phyloP scores from a whole-genome alignment of 2,797 vertebrate species.

The Pantherophis vulpinus region DNA sequence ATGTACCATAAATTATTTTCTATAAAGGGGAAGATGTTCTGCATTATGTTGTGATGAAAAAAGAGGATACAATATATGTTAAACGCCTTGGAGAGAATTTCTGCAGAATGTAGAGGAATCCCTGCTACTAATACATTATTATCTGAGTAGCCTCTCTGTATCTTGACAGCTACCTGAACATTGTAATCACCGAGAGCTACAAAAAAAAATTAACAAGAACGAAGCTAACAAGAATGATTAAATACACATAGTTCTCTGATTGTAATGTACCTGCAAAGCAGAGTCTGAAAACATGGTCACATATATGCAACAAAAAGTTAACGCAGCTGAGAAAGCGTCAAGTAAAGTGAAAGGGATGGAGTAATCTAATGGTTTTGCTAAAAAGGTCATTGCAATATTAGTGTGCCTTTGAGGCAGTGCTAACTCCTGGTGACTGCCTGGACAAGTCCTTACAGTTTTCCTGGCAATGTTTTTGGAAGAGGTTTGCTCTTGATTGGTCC shows the following conservation, averaged over 20 bases:
- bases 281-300: neutral
- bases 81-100: conserved; percentile 3
- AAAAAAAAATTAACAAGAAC: neutral
- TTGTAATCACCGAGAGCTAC: neutral
- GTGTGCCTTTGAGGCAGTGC: neutral
- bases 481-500: neutral
- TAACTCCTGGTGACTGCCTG: neutral
- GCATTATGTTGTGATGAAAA: conserved; percentile 2
- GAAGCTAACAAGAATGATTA: conserved; percentile 23
- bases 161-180: neutral
- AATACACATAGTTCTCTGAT: conserved; percentile 16
- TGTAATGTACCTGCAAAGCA: neutral
- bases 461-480: neutral
- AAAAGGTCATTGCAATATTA: no score
- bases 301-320: neutral
- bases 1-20: conserved; percentile 4
- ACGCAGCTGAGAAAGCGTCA: neutral
- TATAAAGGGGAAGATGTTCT: conserved; percentile 11
- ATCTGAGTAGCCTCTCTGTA: conserved; percentile 12
- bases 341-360: neutral
- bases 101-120: neutral
- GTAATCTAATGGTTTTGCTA: neutral
- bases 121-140: conserved; percentile 5
- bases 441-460: neutral
- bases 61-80: conserved; percentile 28